A percentile compares a stretch with the other conserved stretches of the same genome.
Conservation (phyloP, 2,113 vertebrate genomes). For the Carassius gibelio region DNA sequence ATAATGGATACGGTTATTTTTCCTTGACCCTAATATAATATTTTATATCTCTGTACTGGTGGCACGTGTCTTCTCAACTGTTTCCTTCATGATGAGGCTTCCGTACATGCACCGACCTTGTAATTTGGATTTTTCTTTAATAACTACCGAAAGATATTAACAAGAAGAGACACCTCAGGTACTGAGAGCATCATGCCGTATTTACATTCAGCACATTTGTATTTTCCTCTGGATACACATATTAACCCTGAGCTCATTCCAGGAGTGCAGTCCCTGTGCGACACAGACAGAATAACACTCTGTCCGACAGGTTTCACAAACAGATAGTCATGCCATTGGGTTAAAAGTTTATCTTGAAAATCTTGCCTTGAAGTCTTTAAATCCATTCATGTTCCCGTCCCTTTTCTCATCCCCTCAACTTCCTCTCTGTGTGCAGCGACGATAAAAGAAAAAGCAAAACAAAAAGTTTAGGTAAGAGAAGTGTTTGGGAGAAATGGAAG, state of each 20-base stretch:
- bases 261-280: not conserved
- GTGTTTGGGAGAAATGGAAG: conserved; percentile 55
- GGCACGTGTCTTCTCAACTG: not conserved
- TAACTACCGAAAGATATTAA: not conserved
- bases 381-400: conserved; percentile 30
- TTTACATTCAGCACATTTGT: not conserved
- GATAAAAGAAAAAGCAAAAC: conserved; percentile 28
- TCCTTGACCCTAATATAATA: not conserved
- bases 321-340: not conserved
- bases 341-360: conserved; percentile 12
- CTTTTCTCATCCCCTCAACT: conserved; percentile 52
- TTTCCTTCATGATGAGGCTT: not conserved
- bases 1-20: not conserved
- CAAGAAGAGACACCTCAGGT: not conserved
- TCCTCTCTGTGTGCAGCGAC: conserved; percentile 63
- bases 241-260: conserved; percentile 19
- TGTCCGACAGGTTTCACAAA: not conserved
- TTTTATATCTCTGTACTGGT: not conserved
- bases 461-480: conserved; percentile 26
- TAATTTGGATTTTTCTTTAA: not conserved
- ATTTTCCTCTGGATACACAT: not conserved
- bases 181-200: not conserved
- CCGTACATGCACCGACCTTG: not conserved
- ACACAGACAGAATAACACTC: not conserved
- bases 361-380: conserved; percentile 8